Base-by-base conservation (phyloP, 2,113 vertebrate genomes). In the Cyprinus carpio region DNA sequence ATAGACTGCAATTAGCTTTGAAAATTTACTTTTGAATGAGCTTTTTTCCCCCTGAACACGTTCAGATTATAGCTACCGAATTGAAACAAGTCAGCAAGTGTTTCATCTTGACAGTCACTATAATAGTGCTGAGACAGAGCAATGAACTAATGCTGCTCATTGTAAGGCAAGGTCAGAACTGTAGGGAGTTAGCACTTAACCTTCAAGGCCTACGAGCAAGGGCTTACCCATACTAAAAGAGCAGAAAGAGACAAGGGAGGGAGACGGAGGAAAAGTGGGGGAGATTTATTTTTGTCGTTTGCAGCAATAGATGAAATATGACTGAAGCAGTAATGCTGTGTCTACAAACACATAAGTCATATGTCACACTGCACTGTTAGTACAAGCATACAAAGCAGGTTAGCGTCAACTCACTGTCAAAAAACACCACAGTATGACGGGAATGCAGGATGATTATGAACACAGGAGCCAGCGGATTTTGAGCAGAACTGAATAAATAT, bases 161-260 rank as follows among this genome's bases (percentile, higher is more conserved):
- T 82, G 25, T 54, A 64, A 82, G 40, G 80, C 80, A 82, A 82
- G 46, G 80, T 82, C 80, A 82, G 43, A 69, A 56, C 16, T 69
- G 43, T 34, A 29, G 80, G 64, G 80, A 82, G 43, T 82, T 34
- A 31, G 46, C 27, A 18, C 64, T 82, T 69, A 82, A 82, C 80
- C 80, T 71, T 69, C 65, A 82, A 71, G 25, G 65, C 27, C 64
- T 64, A 64, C n/a, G 31, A 46, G 82, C 43, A 40, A 51, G 49
- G 16, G 15, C 29, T 29, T 43, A 40, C 77, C 15, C 16, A 75
- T 34, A 51, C 31, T 51, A 34, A 64, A 11, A 76, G 67, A 79
- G 16, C 15, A 60, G 46, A 77, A 75, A 56, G 46, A 34, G 54
- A 69, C 34, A 11, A 10, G 4, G 11, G 40, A 29, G 16, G 43